Conservation (phyloP, 2,113 vertebrate species). For the Ellobius talpinus region DNA sequence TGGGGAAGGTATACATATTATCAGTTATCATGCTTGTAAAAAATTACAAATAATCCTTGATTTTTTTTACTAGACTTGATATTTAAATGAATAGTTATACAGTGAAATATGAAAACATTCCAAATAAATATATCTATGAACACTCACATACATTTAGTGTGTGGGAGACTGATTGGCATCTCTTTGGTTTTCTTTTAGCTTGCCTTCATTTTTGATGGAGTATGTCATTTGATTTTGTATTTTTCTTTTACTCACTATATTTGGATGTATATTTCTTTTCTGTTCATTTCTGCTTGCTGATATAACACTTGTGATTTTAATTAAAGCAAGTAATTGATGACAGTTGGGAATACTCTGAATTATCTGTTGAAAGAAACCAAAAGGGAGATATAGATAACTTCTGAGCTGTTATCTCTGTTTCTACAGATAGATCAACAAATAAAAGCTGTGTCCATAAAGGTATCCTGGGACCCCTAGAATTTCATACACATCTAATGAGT, state of each 20-base stretch:
- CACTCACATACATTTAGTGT: conserved; percentile 13
- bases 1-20: background rate
- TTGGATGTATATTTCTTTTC: background rate
- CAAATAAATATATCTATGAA: conserved; percentile 20
- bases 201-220: background rate
- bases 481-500: background rate
- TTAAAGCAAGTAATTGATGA: conserved; percentile 29
- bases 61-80: conserved; percentile 14
- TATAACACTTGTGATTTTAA: conserved; percentile 38
- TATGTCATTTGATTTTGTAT: background rate
- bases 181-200: conserved; percentile 32
- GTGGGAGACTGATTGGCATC: background rate
- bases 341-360: background rate
- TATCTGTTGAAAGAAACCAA: background rate
- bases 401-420: background rate
- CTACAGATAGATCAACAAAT: background rate
- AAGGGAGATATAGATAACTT: background rate
- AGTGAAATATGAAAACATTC: background rate
- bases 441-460: background rate
- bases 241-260: background rate
- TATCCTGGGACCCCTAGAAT: background rate
- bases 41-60: conserved; percentile 2
- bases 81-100: background rate
- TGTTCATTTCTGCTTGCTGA: background rate
- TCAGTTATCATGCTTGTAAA: conserved; percentile 29